phyloP scores from a whole-genome alignment of 2,797 vertebrate genomes.

The Nannoperca obscura region DNA sequence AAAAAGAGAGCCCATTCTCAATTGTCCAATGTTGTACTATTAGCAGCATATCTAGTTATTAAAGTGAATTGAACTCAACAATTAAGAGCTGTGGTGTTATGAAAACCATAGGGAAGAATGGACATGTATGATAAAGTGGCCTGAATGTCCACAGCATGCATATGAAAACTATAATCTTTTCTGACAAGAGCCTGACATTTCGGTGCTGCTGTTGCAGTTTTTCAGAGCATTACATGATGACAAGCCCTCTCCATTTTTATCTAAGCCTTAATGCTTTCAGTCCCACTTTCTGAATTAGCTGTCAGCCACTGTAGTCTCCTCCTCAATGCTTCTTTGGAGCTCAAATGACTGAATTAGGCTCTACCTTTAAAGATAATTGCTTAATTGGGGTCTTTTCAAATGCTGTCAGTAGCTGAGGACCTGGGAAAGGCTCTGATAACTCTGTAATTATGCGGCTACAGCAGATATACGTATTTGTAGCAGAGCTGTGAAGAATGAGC shows the following conservation, averaged over 20 bases:
- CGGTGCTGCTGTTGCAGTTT: slow-evolving; percentile 38
- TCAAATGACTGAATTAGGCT: slow-evolving; percentile 83
- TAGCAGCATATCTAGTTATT: slow-evolving; percentile 16
- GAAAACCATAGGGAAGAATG: slow-evolving; percentile 29
- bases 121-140: slow-evolving; percentile 51
- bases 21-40: slow-evolving; percentile 5
- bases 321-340: slow-evolving; percentile 73
- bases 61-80: slow-evolving; percentile 23
- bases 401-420: slow-evolving; percentile 79
- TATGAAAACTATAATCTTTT: slow-evolving; percentile 67
- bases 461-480: slow-evolving; percentile 68
- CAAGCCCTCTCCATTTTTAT: slow-evolving; percentile 73
- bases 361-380: slow-evolving; percentile 87
- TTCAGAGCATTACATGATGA: slow-evolving; percentile 67
- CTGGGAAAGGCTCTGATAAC: slow-evolving; percentile 83
- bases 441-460: slow-evolving; percentile 80
- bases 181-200: slow-evolving; percentile 62
- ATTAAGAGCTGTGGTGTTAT: slow-evolving; percentile 11
- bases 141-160: slow-evolving; percentile 42
- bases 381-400: slow-evolving; percentile 86
- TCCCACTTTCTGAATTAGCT: slow-evolving; percentile 78
- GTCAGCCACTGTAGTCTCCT: slow-evolving; percentile 70
- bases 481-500: slow-evolving; percentile 72
- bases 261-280: slow-evolving; percentile 73
- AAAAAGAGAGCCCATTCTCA: slow-evolving; percentile 8